These are phyloP conservation scores for Ptychoptera contaminata DNA, from an alignment of 2,888 invertebrate genomes.

Conservation along the genomic window DNA sequence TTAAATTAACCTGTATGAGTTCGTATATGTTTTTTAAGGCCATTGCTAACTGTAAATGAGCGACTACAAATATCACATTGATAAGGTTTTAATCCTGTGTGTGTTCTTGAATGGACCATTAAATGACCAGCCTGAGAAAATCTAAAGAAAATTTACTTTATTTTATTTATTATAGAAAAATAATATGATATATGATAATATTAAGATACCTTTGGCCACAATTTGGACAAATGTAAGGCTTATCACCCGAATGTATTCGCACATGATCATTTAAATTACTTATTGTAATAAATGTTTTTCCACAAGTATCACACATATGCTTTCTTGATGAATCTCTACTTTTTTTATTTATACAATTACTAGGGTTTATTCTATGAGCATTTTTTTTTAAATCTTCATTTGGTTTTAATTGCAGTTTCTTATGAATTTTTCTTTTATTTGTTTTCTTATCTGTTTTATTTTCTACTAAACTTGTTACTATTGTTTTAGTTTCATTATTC, in stretches of 20 bases:
- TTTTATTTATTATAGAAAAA: no score
- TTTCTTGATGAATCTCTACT: slow-evolving; percentile 5
- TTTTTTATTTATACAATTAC: slow-evolving; percentile 1
- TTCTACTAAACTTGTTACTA: no score
- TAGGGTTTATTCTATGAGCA: no score
- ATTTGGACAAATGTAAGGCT: slow-evolving; percentile 8
- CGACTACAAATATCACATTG: slow-evolving; percentile 1
- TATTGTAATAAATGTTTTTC: slow-evolving; percentile 9
- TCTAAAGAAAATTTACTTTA: slow-evolving; percentile 1
- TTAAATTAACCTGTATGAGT: slow-evolving; percentile 6
- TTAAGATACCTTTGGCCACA: slow-evolving; percentile 11
- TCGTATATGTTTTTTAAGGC: slow-evolving; percentile 10
- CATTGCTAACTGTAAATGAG: slow-evolving; percentile 9
- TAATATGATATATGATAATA: no score
- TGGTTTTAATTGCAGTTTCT: no score
- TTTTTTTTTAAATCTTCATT: no score
- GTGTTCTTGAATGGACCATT: slow-evolving; percentile 9
- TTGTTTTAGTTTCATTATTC: no score
- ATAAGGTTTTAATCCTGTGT: slow-evolving; percentile 11
- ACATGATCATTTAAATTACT: slow-evolving; percentile 10
- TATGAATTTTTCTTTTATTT: no score
- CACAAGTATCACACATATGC: slow-evolving; percentile 11
- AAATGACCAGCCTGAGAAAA: slow-evolving; percentile 11
- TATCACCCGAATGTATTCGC: slow-evolving; percentile 11
- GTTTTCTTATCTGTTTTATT: no score